Percentiles rank a stretch among this genome's conserved stretches.
Conservation (phyloP, 2,888 invertebrate species). For the Pseudococcus jackbeardsleyi region DNA sequence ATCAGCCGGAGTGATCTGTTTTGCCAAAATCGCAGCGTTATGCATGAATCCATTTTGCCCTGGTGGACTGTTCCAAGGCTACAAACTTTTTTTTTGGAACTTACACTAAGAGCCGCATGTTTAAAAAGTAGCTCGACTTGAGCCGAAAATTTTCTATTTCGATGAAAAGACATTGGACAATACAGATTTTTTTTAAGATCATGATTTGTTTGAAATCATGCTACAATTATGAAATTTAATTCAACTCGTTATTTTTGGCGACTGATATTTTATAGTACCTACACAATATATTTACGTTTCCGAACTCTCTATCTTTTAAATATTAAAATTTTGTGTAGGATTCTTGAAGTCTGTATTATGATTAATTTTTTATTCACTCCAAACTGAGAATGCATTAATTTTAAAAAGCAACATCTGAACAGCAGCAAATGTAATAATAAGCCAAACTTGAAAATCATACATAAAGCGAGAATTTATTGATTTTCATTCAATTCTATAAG, state of each 20-base stretch:
- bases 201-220: too few relatives aligned
- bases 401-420: background rate
- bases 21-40: background rate
- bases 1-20: background rate
- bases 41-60: background rate
- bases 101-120: background rate
- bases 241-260: too few relatives aligned
- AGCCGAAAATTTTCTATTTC: too few relatives aligned
- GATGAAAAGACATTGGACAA: too few relatives aligned
- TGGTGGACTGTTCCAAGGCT: background rate
- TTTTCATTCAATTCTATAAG: background rate
- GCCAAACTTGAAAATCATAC: background rate
- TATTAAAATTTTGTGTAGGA: too few relatives aligned
- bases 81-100: background rate
- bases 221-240: too few relatives aligned
- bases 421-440: background rate
- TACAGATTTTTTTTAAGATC: too few relatives aligned
- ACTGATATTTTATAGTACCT: too few relatives aligned
- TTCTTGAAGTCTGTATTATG: too few relatives aligned
- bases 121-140: background rate
- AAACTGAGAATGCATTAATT: background rate
- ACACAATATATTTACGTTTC: too few relatives aligned
- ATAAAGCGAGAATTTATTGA: slow-evolving; percentile 1
- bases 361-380: background rate
- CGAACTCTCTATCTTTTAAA: too few relatives aligned